Evolutionary conservation across 1,140 invertebrate species (phyloP).

Genomic region (Diprion similis): DNA sequence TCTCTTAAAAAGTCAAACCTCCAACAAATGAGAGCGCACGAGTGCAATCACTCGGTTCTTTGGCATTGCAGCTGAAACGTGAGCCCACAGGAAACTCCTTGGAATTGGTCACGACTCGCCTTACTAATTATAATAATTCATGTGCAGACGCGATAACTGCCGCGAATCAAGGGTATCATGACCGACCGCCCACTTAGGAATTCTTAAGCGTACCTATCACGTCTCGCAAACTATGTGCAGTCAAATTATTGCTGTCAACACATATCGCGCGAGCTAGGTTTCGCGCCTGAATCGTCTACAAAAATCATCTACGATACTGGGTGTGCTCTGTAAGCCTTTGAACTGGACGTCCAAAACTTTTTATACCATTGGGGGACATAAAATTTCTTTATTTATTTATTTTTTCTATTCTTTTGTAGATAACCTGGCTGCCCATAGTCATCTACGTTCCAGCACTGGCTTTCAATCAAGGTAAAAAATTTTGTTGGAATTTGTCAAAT

Average conservation of each 20-base stretch:
- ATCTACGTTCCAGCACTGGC: constrained; percentile 78
- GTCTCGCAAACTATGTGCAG: constrained; percentile 11
- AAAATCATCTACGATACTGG: too few species aligned
- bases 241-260: constrained; percentile 32
- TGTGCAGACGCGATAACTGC: neutral
- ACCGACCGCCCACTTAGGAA: neutral
- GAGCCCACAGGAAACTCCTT: neutral
- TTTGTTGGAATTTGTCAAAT: constrained; percentile 4
- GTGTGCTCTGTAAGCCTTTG: too few species aligned
- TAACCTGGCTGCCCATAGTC: constrained; percentile 74
- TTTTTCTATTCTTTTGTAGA: constrained; percentile 57
- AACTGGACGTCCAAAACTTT: too few species aligned
- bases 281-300: too few species aligned
- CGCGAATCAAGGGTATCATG: neutral
- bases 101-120: constrained; percentile 3
- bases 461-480: constrained; percentile 73
- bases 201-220: constrained; percentile 19
- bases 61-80: too few species aligned
- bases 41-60: too few species aligned
- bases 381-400: too few species aligned
- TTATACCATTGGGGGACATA: too few species aligned
- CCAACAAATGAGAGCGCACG: too few species aligned
- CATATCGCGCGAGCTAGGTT: constrained; percentile 5
- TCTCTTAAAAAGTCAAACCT: too few species aligned
- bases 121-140: constrained; percentile 15